phyloP scores from a whole-genome alignment of 2,888 invertebrate genomes.

The Heteromurus nitidus region DNA sequence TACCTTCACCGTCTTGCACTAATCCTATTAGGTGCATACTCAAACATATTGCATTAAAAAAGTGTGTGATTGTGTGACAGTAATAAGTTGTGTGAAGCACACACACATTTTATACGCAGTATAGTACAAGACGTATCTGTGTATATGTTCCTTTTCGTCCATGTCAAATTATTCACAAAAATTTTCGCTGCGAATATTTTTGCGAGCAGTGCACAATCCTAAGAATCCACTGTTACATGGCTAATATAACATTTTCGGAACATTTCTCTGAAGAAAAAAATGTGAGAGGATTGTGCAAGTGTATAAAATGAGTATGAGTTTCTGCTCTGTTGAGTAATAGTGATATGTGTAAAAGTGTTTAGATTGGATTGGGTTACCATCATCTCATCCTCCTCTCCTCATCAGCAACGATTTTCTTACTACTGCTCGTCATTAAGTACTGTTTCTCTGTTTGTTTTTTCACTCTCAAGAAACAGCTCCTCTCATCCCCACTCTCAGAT shows the following conservation, averaged over 20 bases:
- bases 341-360: slow-evolving; percentile 17
- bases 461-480: background rate
- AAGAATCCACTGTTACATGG: background rate
- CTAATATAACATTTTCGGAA: slow-evolving; percentile 3
- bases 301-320: background rate
- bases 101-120: background rate
- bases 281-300: background rate
- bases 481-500: background rate
- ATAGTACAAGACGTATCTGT: background rate
- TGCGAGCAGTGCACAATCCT: background rate
- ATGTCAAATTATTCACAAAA: background rate
- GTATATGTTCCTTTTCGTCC: background rate
- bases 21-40: too few species aligned
- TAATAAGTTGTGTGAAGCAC: background rate
- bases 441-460: slow-evolving; percentile 1
- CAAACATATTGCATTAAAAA: too few species aligned
- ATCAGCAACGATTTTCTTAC: background rate
- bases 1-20: background rate
- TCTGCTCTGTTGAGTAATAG: slow-evolving; percentile 11
- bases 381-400: background rate
- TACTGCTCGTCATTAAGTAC: slow-evolving; percentile 1
- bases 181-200: slow-evolving; percentile 1
- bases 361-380: slow-evolving; percentile 30
- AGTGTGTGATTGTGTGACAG: background rate
- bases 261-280: background rate